Conservation (phyloP, 2,797 vertebrate genomes). For the Pampus argenteus region DNA sequence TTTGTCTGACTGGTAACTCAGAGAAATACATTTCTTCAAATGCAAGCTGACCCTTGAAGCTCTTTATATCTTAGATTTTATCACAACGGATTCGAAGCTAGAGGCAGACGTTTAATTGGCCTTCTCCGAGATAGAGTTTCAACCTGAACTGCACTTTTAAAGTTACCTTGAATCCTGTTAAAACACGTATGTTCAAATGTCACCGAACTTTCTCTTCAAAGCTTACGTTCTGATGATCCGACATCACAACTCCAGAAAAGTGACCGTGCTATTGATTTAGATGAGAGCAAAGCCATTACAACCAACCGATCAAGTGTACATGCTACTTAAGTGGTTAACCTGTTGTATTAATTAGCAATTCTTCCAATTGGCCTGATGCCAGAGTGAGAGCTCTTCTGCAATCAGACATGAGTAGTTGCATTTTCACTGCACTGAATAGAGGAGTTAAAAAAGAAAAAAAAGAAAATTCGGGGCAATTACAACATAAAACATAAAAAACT, state of each 20-base stretch:
- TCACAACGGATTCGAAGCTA: constrained; percentile 15
- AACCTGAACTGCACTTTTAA: constrained; percentile 43
- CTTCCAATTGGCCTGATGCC: constrained; percentile 29
- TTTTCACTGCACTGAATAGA: constrained; percentile 21
- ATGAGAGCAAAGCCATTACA: constrained; percentile 13
- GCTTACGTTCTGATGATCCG: constrained; percentile 3
- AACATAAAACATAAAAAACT: constrained; percentile 32
- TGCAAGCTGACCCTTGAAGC: not conserved
- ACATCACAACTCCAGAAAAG: constrained; percentile 19
- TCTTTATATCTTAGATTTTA: not conserved
- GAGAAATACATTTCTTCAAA: not conserved
- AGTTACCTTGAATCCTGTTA: constrained; percentile 42
- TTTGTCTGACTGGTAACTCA: not conserved
- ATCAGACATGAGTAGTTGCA: constrained; percentile 42
- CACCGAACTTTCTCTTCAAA: constrained; percentile 33
- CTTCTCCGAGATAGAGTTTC: constrained; percentile 23
- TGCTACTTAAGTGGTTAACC: constrained; percentile 28
- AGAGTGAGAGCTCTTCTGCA: constrained; percentile 43
- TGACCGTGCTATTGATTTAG: constrained; percentile 15
- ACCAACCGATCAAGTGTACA: constrained; percentile 3
- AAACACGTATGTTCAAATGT: constrained; percentile 40
- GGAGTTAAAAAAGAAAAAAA: constrained; percentile 1
- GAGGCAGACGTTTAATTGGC: constrained; percentile 35
- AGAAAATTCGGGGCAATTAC: constrained; percentile 50
- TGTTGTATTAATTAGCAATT: constrained; percentile 49